Conservation (phyloP, 2,113 vertebrate species). For the Trogon surrucura region DNA sequence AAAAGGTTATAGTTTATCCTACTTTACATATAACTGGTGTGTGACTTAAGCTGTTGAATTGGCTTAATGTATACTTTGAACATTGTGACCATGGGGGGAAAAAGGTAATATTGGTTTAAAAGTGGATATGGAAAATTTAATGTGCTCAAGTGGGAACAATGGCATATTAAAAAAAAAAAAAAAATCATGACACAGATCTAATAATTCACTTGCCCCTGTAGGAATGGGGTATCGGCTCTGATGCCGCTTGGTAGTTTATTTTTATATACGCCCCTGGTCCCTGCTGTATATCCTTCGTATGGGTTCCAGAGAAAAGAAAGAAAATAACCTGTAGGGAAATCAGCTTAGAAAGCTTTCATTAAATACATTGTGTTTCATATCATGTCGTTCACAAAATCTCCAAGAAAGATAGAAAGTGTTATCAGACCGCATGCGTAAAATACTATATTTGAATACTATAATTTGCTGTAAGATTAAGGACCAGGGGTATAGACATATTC, state of each 20-base stretch:
- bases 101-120: constrained; percentile 81
- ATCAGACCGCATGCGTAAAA: constrained; percentile 76
- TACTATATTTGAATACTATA: constrained; percentile 82
- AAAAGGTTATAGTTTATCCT: constrained; percentile 72
- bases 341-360: constrained; percentile 84
- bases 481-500: constrained; percentile 74
- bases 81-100: constrained; percentile 74
- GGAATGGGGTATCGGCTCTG: constrained; percentile 78
- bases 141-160: constrained; percentile 82
- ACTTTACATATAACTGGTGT: constrained; percentile 74
- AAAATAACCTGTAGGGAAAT: constrained; percentile 84
- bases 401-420: constrained; percentile 77
- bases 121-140: constrained; percentile 82
- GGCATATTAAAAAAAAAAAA: constrained; percentile 82
- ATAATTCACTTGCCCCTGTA: constrained; percentile 84
- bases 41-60: constrained; percentile 76
- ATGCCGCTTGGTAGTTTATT: constrained; percentile 81
- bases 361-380: constrained; percentile 82
- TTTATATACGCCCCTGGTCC: constrained; percentile 82
- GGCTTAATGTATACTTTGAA: constrained; percentile 76
- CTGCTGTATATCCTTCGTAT: constrained; percentile 77
- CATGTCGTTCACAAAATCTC: constrained; percentile 79
- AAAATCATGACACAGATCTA: constrained; percentile 83
- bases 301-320: constrained; percentile 83
- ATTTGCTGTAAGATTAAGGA: constrained; percentile 83